Conservation (phyloP, 2,113 vertebrate genomes). For the Triplophysa tibetana region DNA sequence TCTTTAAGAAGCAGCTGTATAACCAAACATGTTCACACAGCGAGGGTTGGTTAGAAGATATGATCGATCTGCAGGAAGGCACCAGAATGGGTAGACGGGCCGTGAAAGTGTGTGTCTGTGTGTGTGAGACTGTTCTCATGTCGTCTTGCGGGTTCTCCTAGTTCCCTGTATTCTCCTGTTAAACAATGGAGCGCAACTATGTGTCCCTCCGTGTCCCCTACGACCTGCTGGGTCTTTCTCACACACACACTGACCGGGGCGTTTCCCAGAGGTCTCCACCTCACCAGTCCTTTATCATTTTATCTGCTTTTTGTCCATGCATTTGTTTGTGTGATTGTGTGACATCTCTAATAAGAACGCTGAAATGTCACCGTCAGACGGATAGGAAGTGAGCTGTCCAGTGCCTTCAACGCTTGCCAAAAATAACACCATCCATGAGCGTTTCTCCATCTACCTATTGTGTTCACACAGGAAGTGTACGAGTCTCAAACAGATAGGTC, state of each 20-base stretch:
- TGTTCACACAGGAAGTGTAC: slow-evolving; percentile 67
- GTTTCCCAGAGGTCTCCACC: slow-evolving; percentile 58
- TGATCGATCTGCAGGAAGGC: slow-evolving; percentile 47
- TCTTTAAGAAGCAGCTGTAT: no score
- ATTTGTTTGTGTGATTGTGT: slow-evolving; percentile 19
- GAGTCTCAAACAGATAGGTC: slow-evolving; percentile 61
- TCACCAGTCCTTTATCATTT: slow-evolving; percentile 16
- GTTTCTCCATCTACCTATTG: slow-evolving; percentile 71
- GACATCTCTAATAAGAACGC: slow-evolving; percentile 71
- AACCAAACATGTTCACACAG: slow-evolving; percentile 25
- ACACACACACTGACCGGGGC: slow-evolving; percentile 45
- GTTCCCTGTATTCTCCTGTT: slow-evolving; percentile 61
- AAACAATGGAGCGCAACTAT: slow-evolving; percentile 55
- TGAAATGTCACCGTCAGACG: slow-evolving; percentile 63
- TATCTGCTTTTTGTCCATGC: slow-evolving; percentile 16
- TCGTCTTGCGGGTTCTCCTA: slow-evolving; percentile 43
- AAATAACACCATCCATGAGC: slow-evolving; percentile 70
- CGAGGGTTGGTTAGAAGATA: slow-evolving; percentile 21
- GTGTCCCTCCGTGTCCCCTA: slow-evolving; percentile 16
- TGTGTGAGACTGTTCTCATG: slow-evolving; percentile 48
- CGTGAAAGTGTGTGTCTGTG: slow-evolving; percentile 31
- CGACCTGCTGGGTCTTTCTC: slow-evolving; percentile 13
- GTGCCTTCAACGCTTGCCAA: slow-evolving; percentile 65
- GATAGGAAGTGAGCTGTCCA: slow-evolving; percentile 65
- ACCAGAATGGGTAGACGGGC: slow-evolving; percentile 19